Evolutionary conservation across 2,888 invertebrate genomes (phyloP).

Genomic region (Drosophila maculinotata): DNA sequence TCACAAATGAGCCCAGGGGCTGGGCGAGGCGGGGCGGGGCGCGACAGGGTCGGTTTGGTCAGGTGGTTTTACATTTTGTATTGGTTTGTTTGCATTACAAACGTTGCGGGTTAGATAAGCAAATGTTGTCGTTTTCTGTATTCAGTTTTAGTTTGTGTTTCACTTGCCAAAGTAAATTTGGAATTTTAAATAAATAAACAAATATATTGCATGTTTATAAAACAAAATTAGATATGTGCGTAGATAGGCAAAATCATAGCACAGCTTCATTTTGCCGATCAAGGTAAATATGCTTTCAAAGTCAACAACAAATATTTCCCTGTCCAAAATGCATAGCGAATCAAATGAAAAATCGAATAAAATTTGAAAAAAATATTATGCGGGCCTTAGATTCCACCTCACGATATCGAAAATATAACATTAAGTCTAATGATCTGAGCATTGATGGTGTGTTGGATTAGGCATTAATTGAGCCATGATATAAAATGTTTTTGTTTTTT

Average conservation of each 20-base stretch:
- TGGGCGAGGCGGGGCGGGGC: not conserved
- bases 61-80: slow-evolving; percentile 51
- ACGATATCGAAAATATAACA: slow-evolving; percentile 44
- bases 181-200: slow-evolving; percentile 62
- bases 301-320: slow-evolving; percentile 38
- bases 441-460: slow-evolving; percentile 27
- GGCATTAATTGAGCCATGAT: slow-evolving; percentile 52
- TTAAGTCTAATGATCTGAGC: slow-evolving; percentile 49
- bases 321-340: slow-evolving; percentile 53
- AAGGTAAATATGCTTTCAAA: slow-evolving; percentile 65
- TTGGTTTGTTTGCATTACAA: slow-evolving; percentile 48
- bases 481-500: slow-evolving; percentile 21
- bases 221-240: slow-evolving; percentile 69
- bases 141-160: slow-evolving; percentile 38
- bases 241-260: slow-evolving; percentile 57
- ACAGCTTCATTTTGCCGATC: slow-evolving; percentile 53
- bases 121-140: slow-evolving; percentile 55
- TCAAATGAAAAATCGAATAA: slow-evolving; percentile 54
- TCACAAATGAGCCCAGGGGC: slow-evolving; percentile 63
- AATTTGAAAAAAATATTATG: slow-evolving; percentile 26
- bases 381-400: slow-evolving; percentile 45
- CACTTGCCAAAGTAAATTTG: slow-evolving; percentile 39
- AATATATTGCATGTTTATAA: slow-evolving; percentile 58
- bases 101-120: slow-evolving; percentile 49
- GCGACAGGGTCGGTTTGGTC: slow-evolving; percentile 24